A percentile compares a stretch with the other conserved stretches of the same genome.
phyloP scores from a whole-genome alignment of 2,888 invertebrate species.

The Leptogaster cylindrica region DNA sequence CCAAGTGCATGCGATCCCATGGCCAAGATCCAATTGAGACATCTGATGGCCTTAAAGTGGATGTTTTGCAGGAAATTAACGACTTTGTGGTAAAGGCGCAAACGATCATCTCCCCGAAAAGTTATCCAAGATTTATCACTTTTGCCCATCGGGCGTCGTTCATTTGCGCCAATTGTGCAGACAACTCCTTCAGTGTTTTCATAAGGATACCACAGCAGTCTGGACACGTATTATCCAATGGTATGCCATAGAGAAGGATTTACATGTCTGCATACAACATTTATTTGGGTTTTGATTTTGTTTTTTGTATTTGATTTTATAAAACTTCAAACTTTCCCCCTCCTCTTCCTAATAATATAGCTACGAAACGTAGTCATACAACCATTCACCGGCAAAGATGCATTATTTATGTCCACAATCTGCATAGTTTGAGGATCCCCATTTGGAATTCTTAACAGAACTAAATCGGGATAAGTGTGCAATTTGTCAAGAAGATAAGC shows the following conservation, averaged over 20 bases:
- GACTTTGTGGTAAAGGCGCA: neutral
- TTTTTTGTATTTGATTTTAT: too few relatives aligned
- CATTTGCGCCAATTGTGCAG: slow-evolving; percentile 27
- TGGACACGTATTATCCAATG: neutral
- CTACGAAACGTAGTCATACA: neutral
- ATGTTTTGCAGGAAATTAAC: neutral
- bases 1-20: slow-evolving; percentile 2
- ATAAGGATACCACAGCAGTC: neutral
- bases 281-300: too few relatives aligned
- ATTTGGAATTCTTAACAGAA: slow-evolving; percentile 21
- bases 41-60: slow-evolving; percentile 6
- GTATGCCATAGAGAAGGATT: slow-evolving; percentile 9
- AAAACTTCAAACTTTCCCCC: too few relatives aligned
- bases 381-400: neutral
- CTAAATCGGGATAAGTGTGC: slow-evolving; percentile 13
- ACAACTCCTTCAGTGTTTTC: neutral
- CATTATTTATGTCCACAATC: slow-evolving; percentile 13
- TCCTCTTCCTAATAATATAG: slow-evolving; percentile 10
- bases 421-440: slow-evolving; percentile 14
- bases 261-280: slow-evolving; percentile 1
- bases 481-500: slow-evolving; percentile 11
- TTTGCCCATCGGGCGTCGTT: slow-evolving; percentile 24
- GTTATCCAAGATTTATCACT: slow-evolving; percentile 35
- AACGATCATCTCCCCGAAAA: slow-evolving; percentile 35
- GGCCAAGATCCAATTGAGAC: slow-evolving; percentile 19